These are phyloP conservation scores for Sebastes trivittatus DNA, from an alignment of 2,797 vertebrate species.

Conservation along the genomic window DNA sequence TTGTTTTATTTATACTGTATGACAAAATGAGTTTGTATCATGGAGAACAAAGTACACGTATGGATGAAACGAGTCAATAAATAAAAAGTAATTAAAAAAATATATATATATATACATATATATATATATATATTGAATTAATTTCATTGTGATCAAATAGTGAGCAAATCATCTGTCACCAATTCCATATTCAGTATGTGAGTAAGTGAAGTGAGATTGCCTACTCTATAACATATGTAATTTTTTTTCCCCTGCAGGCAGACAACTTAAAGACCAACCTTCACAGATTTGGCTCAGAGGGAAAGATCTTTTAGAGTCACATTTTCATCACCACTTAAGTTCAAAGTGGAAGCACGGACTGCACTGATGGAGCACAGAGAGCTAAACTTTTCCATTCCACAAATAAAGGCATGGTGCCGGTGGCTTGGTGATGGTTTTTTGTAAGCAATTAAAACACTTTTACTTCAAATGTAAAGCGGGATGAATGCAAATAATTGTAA, in stretches of 20 bases:
- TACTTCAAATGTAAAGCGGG: not conserved
- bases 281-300: not conserved
- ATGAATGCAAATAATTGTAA: not conserved
- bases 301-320: not conserved
- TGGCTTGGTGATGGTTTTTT: not conserved
- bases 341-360: not conserved
- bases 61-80: not conserved
- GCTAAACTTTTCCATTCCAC: not conserved
- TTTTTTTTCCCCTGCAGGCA: constrained; percentile 6
- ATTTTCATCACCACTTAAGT: not conserved
- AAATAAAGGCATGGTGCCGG: not conserved
- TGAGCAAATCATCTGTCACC: not conserved
- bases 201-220: not conserved
- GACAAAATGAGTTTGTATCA: not conserved
- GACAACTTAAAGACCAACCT: not conserved
- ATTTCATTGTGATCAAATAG: not conserved
- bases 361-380: not conserved
- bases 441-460: not conserved
- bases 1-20: not conserved
- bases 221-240: not conserved
- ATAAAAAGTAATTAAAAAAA: not conserved
- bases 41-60: not conserved
- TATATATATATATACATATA: not conserved
- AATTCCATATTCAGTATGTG: not conserved
- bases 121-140: not conserved